Conservation (phyloP, 2,797 vertebrate genomes). For the Aselliscus stoliczkanus region DNA sequence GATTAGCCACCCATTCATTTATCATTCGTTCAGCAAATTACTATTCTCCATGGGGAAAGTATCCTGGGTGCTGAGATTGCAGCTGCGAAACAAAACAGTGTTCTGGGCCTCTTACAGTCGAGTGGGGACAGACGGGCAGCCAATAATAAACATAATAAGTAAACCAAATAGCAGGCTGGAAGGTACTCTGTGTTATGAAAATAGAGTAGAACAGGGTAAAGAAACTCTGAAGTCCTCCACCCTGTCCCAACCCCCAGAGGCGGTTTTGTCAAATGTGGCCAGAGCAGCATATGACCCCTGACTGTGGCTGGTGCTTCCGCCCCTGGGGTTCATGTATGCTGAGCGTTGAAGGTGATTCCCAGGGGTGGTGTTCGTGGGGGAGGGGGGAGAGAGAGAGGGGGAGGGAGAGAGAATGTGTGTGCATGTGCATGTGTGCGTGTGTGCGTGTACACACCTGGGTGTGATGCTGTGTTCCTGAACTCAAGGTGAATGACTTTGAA, state of each 20-base stretch:
- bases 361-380: too few relatives aligned
- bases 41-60: neutral
- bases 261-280: neutral
- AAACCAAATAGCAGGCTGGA: neutral
- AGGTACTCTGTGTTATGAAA: neutral
- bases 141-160: neutral
- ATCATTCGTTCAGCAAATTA: neutral
- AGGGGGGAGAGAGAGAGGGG: too few relatives aligned
- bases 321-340: neutral
- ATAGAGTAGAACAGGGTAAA: neutral
- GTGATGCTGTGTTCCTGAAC: neutral
- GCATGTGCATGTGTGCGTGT: rapidly evolving
- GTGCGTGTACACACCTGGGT: neutral
- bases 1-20: neutral
- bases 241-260: rapidly evolving
- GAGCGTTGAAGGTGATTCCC: neutral
- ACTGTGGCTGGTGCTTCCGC: neutral
- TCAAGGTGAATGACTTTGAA: neutral
- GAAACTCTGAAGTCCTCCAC: neutral
- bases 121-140: neutral
- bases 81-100: neutral
- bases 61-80: neutral
- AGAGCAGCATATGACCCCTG: neutral
- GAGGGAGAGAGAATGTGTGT: too few relatives aligned
- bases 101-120: neutral